Evolutionary conservation across 2,113 vertebrate genomes (phyloP).

Genomic region (Ctenodactylus gundi): DNA sequence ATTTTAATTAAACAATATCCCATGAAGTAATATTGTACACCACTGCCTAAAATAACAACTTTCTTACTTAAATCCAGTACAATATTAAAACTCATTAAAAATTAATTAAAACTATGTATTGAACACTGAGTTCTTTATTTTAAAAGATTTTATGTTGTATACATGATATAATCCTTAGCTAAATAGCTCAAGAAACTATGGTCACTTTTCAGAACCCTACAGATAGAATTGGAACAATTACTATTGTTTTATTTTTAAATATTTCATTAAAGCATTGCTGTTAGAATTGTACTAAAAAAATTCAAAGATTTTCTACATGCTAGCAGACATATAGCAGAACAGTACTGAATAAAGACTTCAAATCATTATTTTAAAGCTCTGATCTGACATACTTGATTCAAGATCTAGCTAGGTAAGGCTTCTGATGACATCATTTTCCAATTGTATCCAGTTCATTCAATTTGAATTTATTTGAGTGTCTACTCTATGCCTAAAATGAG

Average conservation of each 20-base stretch:
- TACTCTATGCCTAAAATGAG: neutral
- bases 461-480: neutral
- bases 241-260: slow-evolving; percentile 58
- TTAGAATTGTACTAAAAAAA: neutral
- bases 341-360: neutral
- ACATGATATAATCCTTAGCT: slow-evolving; percentile 44
- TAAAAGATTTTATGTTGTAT: slow-evolving; percentile 60
- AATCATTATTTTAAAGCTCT: slow-evolving; percentile 8
- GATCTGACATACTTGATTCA: neutral
- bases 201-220: neutral
- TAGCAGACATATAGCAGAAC: neutral
- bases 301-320: neutral
- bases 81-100: slow-evolving; percentile 87
- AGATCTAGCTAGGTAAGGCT: neutral
- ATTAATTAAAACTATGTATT: slow-evolving; percentile 83
- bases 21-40: slow-evolving; percentile 83
- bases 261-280: neutral
- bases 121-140: slow-evolving; percentile 66
- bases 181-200: slow-evolving; percentile 7
- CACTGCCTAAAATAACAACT: slow-evolving; percentile 79
- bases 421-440: neutral
- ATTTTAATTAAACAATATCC: slow-evolving; percentile 90
- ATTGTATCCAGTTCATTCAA: neutral
- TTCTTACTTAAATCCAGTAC: slow-evolving; percentile 80
- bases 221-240: slow-evolving; percentile 26